Evolutionary conservation across 2,797 vertebrate genomes (phyloP), one percentile per base, ranked within the genome.

Genomic region (Eidolon dupreanum): DNA sequence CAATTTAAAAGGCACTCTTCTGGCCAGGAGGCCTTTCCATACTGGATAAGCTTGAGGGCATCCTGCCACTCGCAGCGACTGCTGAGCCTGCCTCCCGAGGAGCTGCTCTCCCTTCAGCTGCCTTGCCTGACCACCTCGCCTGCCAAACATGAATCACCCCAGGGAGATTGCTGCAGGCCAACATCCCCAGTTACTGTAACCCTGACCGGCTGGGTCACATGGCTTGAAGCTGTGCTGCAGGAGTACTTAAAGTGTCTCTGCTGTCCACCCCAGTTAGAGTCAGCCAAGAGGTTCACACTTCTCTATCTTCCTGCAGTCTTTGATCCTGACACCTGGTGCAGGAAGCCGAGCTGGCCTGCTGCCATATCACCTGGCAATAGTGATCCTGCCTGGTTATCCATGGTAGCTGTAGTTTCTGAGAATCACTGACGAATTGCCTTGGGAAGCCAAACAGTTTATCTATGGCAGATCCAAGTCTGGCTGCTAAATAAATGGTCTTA

Each of bases 401-500:
- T 0, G 10, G 38, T 51, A 38, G 20, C 33, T 28, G 8, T 22
- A 9, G 31, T 43, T 61, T 84, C 41, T 28, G 3, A n/a, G 57
- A 75, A 15, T 88, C 53, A 36, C 19, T 3, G 36, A n/a, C 4
- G 13, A 46, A 66, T 31, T 36, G 33, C 51, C 51, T 38, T 15
- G 12, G 57, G 77, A 88, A 59, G 20, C 7, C 55, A 68, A 51
- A 73, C 53, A 3, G 13, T 36, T 87, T 84, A 70, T 59, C 31
- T 51, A 75, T 24, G 61, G 33, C 28, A 75, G 36, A 79, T 53
- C 8, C 51, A 92, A 88, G 59, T 46, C 59, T 53, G 31, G 20
- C 43, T 85, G 36, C 41, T 71, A 66, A 95, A 61, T 49, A 92
- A 84, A 55, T 74, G 53, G 10, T 49, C n/a, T 73, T 92, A 9